Evolutionary conservation across 1,140 invertebrate genomes (phyloP).

Genomic region (Zaprionus vittiger): DNA sequence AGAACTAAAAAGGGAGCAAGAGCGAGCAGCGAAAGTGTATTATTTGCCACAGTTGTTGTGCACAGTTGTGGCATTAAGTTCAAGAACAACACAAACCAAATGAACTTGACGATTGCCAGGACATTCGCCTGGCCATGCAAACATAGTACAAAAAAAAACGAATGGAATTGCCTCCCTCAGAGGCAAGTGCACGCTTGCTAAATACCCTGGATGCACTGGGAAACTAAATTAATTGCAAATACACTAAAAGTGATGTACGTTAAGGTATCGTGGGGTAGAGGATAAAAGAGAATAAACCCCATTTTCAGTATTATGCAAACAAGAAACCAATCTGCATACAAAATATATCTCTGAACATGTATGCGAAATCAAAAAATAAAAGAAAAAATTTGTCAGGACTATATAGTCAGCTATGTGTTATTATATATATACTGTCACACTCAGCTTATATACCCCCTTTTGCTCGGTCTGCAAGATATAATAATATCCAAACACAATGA

Average conservation of each 20-base stretch:
- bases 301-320: neutral
- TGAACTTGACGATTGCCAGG: slow-evolving; percentile 77
- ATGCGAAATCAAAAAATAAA: neutral
- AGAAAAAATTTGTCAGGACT: no score
- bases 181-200: neutral
- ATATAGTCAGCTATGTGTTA: no score
- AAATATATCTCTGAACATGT: neutral
- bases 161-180: neutral
- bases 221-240: neutral
- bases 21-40: slow-evolving; percentile 45
- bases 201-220: neutral
- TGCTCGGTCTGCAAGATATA: no score
- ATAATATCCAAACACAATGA: slow-evolving; percentile 13
- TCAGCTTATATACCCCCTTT: neutral
- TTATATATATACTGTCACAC: no score
- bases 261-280: no score
- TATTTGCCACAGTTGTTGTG: slow-evolving; percentile 69
- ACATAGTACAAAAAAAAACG: slow-evolving; percentile 30
- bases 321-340: neutral
- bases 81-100: slow-evolving; percentile 65
- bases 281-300: no score
- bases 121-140: slow-evolving; percentile 60
- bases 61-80: slow-evolving; percentile 66
- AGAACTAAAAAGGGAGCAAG: slow-evolving; percentile 15
- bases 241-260: no score